A percentile compares a stretch with the other conserved stretches of the same genome.
phyloP scores from a whole-genome alignment of 1,140 invertebrate genomes.

The Magallana ariakensis region DNA sequence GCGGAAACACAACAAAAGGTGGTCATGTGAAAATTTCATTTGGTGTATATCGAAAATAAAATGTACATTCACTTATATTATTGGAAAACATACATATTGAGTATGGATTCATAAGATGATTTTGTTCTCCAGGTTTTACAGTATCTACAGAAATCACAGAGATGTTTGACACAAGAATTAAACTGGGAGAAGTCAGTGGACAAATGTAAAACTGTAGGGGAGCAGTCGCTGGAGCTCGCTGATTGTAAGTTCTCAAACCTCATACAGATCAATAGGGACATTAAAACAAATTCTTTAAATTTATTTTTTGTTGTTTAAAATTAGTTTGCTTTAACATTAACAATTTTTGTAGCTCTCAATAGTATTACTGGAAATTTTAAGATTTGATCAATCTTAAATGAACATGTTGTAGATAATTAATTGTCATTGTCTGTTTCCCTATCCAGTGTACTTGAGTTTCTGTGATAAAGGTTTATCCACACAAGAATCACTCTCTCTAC shows the following conservation, averaged over 20 bases:
- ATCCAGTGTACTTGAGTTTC: neutral
- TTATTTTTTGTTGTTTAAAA: neutral
- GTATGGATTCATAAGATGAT: neutral
- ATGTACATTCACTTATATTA: too few species aligned
- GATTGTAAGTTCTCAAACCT: constrained; percentile 66
- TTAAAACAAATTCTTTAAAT: neutral
- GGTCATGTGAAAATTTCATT: too few species aligned
- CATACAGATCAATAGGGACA: neutral
- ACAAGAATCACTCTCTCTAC: constrained; percentile 52
- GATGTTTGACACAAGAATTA: constrained; percentile 80
- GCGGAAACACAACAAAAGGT: constrained; percentile 35
- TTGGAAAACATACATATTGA: too few species aligned
- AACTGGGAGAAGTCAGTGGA: constrained; percentile 83
- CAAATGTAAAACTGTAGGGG: constrained; percentile 71
- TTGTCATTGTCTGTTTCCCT: neutral
- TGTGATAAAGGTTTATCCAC: neutral
- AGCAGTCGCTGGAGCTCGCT: constrained; percentile 71
- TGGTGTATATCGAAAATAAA: too few species aligned
- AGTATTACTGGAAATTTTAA: neutral
- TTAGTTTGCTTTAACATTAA: neutral
- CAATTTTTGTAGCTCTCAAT: neutral
- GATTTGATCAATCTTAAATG: too few species aligned
- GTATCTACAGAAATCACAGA: constrained; percentile 81
- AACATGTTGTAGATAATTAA: too few species aligned
- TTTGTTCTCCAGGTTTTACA: constrained; percentile 80